phyloP scores from a whole-genome alignment of 1,140 invertebrate genomes.

The Trichonephila clavipes region DNA sequence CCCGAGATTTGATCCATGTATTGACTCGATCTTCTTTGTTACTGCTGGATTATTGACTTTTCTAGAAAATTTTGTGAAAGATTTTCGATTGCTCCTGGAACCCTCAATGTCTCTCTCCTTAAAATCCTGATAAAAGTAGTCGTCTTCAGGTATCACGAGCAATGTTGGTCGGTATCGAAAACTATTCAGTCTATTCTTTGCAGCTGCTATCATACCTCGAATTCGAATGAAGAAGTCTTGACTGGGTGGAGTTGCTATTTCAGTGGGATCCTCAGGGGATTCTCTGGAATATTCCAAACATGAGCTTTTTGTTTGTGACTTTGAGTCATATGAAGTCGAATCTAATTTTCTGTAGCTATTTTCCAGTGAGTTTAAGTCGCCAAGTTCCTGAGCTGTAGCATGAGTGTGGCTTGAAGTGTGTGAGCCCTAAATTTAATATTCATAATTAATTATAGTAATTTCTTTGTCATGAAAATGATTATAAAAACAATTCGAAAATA shows the following conservation, averaged over 20 bases:
- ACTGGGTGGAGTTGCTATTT: slow-evolving; percentile 86
- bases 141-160: slow-evolving; percentile 90
- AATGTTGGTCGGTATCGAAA: slow-evolving; percentile 90
- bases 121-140: slow-evolving; percentile 78
- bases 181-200: slow-evolving; percentile 91
- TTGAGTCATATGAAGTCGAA: not conserved
- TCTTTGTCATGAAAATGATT: not conserved
- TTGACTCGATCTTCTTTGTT: slow-evolving; percentile 53
- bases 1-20: slow-evolving; percentile 65
- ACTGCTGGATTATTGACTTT: slow-evolving; percentile 8
- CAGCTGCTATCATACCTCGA: slow-evolving; percentile 91
- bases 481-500: not conserved
- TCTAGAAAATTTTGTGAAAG: slow-evolving; percentile 50
- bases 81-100: not conserved
- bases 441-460: not conserved
- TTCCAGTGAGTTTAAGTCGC: not conserved
- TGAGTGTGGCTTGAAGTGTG: not conserved
- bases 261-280: not conserved
- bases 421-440: not conserved
- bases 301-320: slow-evolving; percentile 4
- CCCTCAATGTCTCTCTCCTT: slow-evolving; percentile 68
- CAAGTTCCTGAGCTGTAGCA: not conserved
- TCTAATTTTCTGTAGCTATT: not conserved
- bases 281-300: not conserved
- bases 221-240: slow-evolving; percentile 93